Conservation (phyloP, 2,888 invertebrate species). For the Hirtodrosophila alboralis region DNA sequence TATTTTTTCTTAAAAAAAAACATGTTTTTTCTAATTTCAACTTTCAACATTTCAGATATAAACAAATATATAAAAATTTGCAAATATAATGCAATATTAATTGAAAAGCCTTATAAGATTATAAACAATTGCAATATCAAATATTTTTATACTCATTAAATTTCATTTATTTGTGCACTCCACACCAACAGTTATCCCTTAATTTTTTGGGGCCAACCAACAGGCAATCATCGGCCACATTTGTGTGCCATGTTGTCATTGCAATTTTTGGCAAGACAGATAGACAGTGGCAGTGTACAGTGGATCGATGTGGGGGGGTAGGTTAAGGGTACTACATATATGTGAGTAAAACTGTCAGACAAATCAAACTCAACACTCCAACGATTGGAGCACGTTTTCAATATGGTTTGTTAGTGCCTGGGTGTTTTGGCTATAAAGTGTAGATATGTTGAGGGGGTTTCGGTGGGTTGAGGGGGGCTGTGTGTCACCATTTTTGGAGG, state of each 20-base stretch:
- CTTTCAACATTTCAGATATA: too few species aligned
- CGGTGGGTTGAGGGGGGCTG: slow-evolving; percentile 5
- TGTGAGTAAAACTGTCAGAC: slow-evolving; percentile 61
- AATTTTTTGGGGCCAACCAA: slow-evolving; percentile 11
- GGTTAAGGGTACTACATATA: not conserved
- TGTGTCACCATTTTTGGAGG: slow-evolving; percentile 49
- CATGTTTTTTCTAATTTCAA: too few species aligned
- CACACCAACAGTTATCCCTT: not conserved
- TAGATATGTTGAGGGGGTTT: not conserved
- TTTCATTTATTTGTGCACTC: slow-evolving; percentile 12
- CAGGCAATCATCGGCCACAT: slow-evolving; percentile 53
- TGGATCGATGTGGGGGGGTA: not conserved
- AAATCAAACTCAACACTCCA: slow-evolving; percentile 70
- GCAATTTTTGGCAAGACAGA: slow-evolving; percentile 34
- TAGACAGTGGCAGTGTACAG: slow-evolving; percentile 1
- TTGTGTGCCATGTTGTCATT: slow-evolving; percentile 46
- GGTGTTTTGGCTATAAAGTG: not conserved
- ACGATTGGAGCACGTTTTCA: slow-evolving; percentile 74
- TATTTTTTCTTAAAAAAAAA: too few species aligned
- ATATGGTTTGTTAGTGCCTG: slow-evolving; percentile 72
- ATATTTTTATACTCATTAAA: slow-evolving; percentile 29
- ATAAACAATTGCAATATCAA: slow-evolving; percentile 14
- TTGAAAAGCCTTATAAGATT: not conserved
- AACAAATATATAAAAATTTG: too few species aligned
- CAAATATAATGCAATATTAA: too few species aligned